These are phyloP conservation scores for Forficula auricularia DNA, from an alignment of 1,140 invertebrate species.

Conservation along the genomic window DNA sequence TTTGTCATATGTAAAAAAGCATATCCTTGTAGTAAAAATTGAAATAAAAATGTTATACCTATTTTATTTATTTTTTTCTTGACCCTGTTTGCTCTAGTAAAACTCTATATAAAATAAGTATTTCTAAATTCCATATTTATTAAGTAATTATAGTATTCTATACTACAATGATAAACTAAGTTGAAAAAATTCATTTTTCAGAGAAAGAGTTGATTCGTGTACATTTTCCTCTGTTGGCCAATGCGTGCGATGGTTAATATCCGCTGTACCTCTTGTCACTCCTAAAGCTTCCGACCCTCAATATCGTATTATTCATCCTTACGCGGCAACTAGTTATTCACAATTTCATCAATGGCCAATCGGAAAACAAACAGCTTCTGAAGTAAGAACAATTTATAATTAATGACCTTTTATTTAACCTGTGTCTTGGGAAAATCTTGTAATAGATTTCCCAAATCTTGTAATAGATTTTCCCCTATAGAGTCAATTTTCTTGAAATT, in stretches of 20 bases:
- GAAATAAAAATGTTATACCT: no score
- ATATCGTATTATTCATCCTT: conserved; percentile 29
- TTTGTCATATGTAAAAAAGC: no score
- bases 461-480: no score
- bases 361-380: conserved; percentile 31
- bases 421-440: no score
- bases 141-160: no score
- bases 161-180: neutral
- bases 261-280: conserved; percentile 24
- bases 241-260: conserved; percentile 23
- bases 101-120: no score
- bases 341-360: conserved; percentile 30
- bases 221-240: conserved; percentile 10
- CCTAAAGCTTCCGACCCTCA: conserved; percentile 20
- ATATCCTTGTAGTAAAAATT: no score
- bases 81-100: no score
- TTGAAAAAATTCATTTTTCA: conserved; percentile 1
- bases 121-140: neutral
- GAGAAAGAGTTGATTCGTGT: conserved; percentile 6
- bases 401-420: no score
- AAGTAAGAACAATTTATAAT: no score
- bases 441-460: no score
- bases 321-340: conserved; percentile 25
- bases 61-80: neutral
- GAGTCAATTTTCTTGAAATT: no score